Evolutionary conservation across 1,140 invertebrate species (phyloP).

Genomic region (Rhagoletis pomonella): DNA sequence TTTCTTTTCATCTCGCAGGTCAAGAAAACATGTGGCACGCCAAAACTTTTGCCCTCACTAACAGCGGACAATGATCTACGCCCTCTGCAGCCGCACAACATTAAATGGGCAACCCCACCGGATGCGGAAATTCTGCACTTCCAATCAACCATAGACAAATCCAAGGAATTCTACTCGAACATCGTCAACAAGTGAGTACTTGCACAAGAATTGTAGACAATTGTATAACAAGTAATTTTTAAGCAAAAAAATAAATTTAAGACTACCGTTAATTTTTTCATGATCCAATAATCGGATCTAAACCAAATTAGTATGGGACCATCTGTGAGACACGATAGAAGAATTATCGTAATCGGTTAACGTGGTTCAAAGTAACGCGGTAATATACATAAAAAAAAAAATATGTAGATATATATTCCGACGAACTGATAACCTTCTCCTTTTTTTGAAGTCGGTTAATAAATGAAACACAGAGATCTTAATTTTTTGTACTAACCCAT

Average conservation of each 20-base stretch:
- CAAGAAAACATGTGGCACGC: slow-evolving; percentile 71
- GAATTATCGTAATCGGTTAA: no score
- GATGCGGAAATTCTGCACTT: slow-evolving; percentile 69
- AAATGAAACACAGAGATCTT: background rate
- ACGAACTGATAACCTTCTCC: no score
- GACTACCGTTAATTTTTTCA: background rate
- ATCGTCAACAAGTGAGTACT: slow-evolving; percentile 72
- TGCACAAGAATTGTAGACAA: no score
- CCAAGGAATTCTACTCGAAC: slow-evolving; percentile 72
- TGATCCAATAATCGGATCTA: no score
- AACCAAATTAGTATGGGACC: no score
- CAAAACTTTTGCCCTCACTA: slow-evolving; percentile 66
- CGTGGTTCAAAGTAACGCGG: no score
- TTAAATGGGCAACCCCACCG: slow-evolving; percentile 68
- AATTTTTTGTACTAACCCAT: background rate
- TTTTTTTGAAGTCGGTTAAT: background rate
- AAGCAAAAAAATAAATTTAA: no score
- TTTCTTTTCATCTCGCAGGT: slow-evolving; percentile 62
- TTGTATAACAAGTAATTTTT: no score
- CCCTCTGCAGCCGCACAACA: slow-evolving; percentile 58
- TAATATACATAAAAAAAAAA: no score
- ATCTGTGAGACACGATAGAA: no score
- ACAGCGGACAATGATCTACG: slow-evolving; percentile 59
- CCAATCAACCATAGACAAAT: slow-evolving; percentile 71
- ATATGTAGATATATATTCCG: no score